These are phyloP conservation scores for Brenthis hecate DNA, from an alignment of 2,888 invertebrate species.

Conservation along the genomic window DNA sequence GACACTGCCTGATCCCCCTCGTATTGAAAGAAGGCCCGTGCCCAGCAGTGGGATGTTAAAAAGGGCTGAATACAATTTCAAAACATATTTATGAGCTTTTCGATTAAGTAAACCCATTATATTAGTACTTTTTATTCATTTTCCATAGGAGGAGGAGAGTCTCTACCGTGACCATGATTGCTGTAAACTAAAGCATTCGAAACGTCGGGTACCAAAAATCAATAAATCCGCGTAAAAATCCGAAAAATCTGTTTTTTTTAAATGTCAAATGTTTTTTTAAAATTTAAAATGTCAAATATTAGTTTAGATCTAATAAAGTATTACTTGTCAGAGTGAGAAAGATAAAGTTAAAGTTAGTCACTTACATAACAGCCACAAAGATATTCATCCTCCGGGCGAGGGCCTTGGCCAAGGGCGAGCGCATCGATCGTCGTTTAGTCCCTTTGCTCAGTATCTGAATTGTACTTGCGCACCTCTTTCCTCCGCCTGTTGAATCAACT, in stretches of 20 bases:
- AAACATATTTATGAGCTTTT: too few species aligned
- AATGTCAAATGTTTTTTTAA: not conserved
- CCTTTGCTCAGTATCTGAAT: constrained; percentile 45
- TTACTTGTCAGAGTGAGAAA: constrained; percentile 3
- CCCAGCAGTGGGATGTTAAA: too few species aligned
- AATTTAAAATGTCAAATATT: not conserved
- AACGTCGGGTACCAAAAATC: too few species aligned
- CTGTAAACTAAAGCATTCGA: too few species aligned
- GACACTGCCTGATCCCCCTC: too few species aligned
- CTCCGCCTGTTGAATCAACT: constrained; percentile 50
- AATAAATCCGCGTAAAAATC: too few species aligned
- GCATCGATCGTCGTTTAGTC: constrained; percentile 56
- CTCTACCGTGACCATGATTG: too few species aligned
- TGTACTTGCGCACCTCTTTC: constrained; percentile 53
- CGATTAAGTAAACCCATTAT: too few species aligned
- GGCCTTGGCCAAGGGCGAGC: constrained; percentile 76
- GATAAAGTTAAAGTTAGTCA: constrained; percentile 31
- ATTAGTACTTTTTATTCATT: too few species aligned
- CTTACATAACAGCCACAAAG: constrained; percentile 69
- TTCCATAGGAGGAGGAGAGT: too few species aligned
- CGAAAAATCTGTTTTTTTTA: not conserved
- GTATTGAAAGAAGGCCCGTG: too few species aligned
- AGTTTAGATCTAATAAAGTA: not conserved
- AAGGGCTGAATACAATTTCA: too few species aligned
- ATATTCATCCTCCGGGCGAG: constrained; percentile 60